phyloP scores from a whole-genome alignment of 2,797 vertebrate species.

The Orestias chungarensis region DNA sequence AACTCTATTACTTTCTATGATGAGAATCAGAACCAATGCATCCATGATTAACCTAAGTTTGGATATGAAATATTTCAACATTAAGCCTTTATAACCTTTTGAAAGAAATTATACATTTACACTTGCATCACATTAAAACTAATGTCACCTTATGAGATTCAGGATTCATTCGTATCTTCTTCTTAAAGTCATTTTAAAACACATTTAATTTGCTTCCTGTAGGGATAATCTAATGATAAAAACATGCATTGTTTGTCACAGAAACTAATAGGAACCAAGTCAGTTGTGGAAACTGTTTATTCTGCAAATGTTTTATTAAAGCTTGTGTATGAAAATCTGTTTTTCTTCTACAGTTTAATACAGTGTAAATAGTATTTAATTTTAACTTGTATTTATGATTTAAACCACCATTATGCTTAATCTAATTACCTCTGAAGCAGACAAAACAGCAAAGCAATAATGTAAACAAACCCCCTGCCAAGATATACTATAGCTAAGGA shows the following conservation, averaged over 20 bases:
- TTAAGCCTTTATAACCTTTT: constrained; percentile 55
- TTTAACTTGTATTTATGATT: constrained; percentile 46
- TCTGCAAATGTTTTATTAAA: constrained; percentile 2
- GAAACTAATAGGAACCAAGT: neutral
- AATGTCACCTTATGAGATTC: neutral
- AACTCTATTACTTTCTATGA: constrained; percentile 33
- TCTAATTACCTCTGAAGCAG: constrained; percentile 43
- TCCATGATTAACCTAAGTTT: constrained; percentile 47
- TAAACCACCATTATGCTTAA: constrained; percentile 15
- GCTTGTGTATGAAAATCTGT: neutral
- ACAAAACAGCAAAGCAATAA: constrained; percentile 49
- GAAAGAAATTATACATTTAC: constrained; percentile 54
- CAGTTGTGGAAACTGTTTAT: neutral
- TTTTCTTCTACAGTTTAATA: constrained; percentile 19
- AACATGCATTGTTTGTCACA: neutral
- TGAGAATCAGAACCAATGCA: constrained; percentile 27
- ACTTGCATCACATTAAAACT: constrained; percentile 34
- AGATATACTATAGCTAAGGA: constrained; percentile 22
- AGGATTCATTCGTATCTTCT: neutral
- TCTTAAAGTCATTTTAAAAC: neutral
- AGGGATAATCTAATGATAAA: neutral
- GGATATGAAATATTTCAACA: constrained; percentile 42
- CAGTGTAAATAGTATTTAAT: constrained; percentile 40
- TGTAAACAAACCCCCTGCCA: constrained; percentile 51
- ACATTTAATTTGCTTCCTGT: neutral